Base-by-base conservation (phyloP, 1,140 invertebrate genomes). In the Apis dorsata region DNA sequence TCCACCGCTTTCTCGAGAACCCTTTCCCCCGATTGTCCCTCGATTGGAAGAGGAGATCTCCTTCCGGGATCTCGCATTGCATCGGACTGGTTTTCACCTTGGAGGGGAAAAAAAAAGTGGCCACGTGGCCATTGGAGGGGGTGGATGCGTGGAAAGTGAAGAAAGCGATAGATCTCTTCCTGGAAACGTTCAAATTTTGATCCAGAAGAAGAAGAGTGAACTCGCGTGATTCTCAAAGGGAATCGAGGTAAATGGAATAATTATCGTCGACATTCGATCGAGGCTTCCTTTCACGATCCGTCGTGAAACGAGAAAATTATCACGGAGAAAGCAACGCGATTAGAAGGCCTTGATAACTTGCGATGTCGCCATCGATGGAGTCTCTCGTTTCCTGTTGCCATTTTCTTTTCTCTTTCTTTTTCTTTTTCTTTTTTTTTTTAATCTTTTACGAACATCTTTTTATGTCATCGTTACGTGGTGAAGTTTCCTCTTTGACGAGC, bases 151-250 rank as follows among this genome's bases (percentile, higher is more conserved):
- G 34, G 34, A 81, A 71, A 85, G 77, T 34, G 70, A 63, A 13
- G 55, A 59, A 88, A 59, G 62, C 62, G 89, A 91, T 91, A 87
- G 87, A 90, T 90, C 89, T 83, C 87, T 91, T 91, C 86, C 85
- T 81, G 88, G 85, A 89, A 91, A 88, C 74, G 69, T 8, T 85
- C 77, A 83, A 86, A 90, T 90, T 90, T 44, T 83, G 76, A 88
- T 89, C 80, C 73, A 77, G 34, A 19, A 34, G 24, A n/a, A n/a
- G 66, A n/a, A 69, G 28, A 73, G 28, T 28, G 28, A 28, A 28
- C 28, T 28, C 28, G 28, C 28, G 28, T 1, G 1, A 28, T 2
- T 28, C 28, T 28, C 28, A 28, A 1, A 28, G 28, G 28, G 28
- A 34, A 34, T 1, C 28, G 34, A 28, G 34, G 15, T 73, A 59